Evolutionary conservation across 1,140 invertebrate species (phyloP).

Genomic region (Drosophila saltans): DNA sequence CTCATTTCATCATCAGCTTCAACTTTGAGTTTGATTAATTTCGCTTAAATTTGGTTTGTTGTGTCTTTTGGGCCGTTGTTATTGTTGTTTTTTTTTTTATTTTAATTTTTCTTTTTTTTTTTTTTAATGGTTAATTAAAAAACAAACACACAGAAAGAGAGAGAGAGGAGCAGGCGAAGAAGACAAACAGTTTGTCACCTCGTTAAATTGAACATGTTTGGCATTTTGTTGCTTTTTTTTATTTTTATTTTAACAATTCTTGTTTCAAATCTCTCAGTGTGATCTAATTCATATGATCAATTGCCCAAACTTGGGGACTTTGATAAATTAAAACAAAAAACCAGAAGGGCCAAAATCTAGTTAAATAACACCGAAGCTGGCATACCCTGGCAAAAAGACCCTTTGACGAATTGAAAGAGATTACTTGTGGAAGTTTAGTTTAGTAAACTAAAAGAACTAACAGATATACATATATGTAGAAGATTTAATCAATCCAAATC

Average conservation of each 20-base stretch:
- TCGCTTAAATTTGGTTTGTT: constrained; percentile 12
- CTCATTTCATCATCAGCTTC: constrained; percentile 11
- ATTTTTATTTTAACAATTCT: not conserved
- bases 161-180: constrained; percentile 24
- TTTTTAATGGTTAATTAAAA: constrained; percentile 35
- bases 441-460: too few species aligned
- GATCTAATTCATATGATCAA: constrained; percentile 9
- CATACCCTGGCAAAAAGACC: too few species aligned
- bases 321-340: too few species aligned
- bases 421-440: too few species aligned
- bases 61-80: not conserved
- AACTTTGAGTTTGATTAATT: constrained; percentile 14
- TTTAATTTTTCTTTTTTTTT: constrained; percentile 41
- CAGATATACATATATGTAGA: too few species aligned
- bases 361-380: too few species aligned
- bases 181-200: constrained; percentile 51
- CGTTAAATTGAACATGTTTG: constrained; percentile 32
- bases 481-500: too few species aligned
- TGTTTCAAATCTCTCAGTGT: constrained; percentile 1
- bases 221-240: constrained; percentile 5
- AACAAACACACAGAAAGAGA: constrained; percentile 24
- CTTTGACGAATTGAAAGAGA: too few species aligned
- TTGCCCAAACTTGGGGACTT: not conserved
- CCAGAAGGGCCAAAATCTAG: too few species aligned
- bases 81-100: constrained; percentile 38